Evolutionary conservation across 2,888 invertebrate genomes (phyloP), one percentile per base, ranked within the genome.

Genomic region (Drosophila longiperda): DNA sequence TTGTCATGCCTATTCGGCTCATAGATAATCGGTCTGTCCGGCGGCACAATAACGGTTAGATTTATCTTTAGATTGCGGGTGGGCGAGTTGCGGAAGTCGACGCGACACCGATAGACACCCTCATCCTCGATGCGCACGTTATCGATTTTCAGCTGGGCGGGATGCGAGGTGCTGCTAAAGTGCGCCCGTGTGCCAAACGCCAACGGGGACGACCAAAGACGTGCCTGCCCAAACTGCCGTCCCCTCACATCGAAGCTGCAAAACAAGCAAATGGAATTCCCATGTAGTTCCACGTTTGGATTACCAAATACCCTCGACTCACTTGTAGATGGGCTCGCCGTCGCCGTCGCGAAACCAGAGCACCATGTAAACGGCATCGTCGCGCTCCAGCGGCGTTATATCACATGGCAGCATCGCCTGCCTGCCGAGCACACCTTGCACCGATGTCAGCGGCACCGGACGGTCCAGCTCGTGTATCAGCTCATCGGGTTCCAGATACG

Each of bases 301-400:
- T 15, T 23, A 23, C 12, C 23, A 26, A 45, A 23, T 15, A 23
- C 23, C 23, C 9, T 29, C 29, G 29, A 29, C 93, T 94, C 93
- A 97, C 97, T 97, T 97, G 94, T 97, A 97, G 75, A 97, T 94
- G 33, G 97, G 97, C 90, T 97, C 97, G 38, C 96, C 96, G 82
- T 96, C 96, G 48, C 96, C 95, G 92, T 97, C 97, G 91, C 97
- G 97, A 93, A 97, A 97, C 97, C 97, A 97, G 42, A 97, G 94
- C 80, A 97, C 97, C 97, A 97, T 97, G 90, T 96, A 96, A 63
- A 97, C 97, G 33, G 96, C 95, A 93, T 97, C 97, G 89, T 97
- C 96, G 63, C 96, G 94, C 89, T 96, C 95, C 78, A 95, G 94
- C 11, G 97, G 96, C 83, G 95, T 95, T 81, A 98, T 97, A 93